phyloP scores from a whole-genome alignment of 2,797 vertebrate species.

The Perodicticus potto region DNA sequence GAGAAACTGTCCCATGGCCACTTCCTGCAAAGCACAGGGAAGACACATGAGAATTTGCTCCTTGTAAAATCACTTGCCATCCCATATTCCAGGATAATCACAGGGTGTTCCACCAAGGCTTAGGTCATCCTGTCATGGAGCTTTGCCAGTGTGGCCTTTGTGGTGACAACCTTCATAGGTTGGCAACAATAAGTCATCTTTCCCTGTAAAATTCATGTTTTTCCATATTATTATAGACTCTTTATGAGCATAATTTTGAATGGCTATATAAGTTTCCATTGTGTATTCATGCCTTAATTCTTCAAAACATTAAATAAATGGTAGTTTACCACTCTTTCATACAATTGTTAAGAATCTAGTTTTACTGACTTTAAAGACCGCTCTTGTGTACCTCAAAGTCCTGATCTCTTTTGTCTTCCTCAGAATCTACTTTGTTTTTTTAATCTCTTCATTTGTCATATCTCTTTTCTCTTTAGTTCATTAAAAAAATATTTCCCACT shows the following conservation, averaged over 20 bases:
- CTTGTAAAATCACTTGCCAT: neutral
- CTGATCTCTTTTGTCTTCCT: constrained; percentile 13
- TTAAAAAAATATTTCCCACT: neutral
- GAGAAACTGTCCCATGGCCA: neutral
- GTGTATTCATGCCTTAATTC: constrained; percentile 33
- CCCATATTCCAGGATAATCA: neutral
- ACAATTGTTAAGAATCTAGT: constrained; percentile 36
- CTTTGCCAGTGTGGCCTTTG: neutral
- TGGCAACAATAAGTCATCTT: neutral
- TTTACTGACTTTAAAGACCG: neutral
- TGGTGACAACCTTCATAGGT: neutral
- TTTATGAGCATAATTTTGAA: constrained; percentile 51
- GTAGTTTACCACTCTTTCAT: neutral
- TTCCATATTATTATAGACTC: neutral
- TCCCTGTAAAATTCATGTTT: neutral
- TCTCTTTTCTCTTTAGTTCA: neutral
- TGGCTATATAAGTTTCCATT: constrained; percentile 1
- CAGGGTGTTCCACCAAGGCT: neutral
- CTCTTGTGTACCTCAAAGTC: neutral
- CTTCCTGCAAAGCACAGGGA: neutral
- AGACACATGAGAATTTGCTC: neutral
- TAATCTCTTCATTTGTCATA: constrained; percentile 52
- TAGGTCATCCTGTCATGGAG: neutral
- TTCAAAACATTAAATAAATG: constrained; percentile 45
- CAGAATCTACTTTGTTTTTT: constrained; percentile 54